Evolutionary conservation across 2,113 vertebrate species (phyloP), one percentile per base, ranked within the genome.

Genomic region (Oplegnathus fasciatus): DNA sequence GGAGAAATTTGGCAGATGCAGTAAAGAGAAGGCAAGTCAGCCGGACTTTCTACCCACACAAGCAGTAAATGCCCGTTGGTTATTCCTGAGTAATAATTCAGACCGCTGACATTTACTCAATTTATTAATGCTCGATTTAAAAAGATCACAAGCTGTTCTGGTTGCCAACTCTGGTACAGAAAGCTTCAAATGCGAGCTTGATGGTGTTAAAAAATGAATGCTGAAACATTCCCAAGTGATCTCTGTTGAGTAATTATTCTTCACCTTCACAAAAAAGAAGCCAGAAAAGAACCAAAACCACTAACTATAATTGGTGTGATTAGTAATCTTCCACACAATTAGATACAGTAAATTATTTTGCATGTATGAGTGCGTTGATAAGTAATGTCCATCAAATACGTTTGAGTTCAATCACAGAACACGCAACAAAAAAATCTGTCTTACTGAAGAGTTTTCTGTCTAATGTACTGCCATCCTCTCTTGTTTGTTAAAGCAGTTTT

Each of bases 71-170:
- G 18, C 30, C 15, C 15, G 7, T 70, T 77, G 40, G 57, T 66
- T 70, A 42, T 70, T 1, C 44, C 37, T 55, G 48, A 72, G 54
- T 76, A 64, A 58, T 28, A 61, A 71, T 9, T 68, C 26, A 30
- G 18, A 74, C 64, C 44, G 57, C 30, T 83, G 52, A 75, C 65
- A 75, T 26, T 86, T 76, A 44, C 15, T 64, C 66, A 58, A 8
- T 68, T 60, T 89, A 60, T 72, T 78, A 55, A 84, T 64, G 44
- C 52, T 84, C 32, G 54, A 37, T 82, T 78, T 13, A 5, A n/a
- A 28, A 30, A 65, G 52, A 37, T 9, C 13, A 26, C 2, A 44
- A 75, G 57, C 57, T 2, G 0, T 26, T 40, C 17, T 52, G 48
- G 58, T 64, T 61, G 61, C 40, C 69, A 61, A 17, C 30, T 57